Evolutionary conservation across 1,140 invertebrate species (phyloP), one percentile per base, ranked within the genome.

Genomic region (Tetramorium parvispinum): DNA sequence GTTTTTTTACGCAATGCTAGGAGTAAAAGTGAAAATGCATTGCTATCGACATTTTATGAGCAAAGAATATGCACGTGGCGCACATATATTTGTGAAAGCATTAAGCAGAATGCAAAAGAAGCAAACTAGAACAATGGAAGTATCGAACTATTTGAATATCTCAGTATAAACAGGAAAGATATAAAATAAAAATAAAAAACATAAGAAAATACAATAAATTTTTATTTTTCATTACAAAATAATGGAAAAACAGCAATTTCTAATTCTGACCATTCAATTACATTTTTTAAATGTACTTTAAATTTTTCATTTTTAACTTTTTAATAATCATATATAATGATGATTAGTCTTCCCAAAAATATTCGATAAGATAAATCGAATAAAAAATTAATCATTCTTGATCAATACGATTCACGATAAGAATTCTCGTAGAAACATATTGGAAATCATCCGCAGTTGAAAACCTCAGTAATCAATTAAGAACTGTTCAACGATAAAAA

Each of bases 21-120:
- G 16, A 85, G 59, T 61, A 88, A 85, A 40, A 82, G 76, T 77
- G 76, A 71, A 88, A 88, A 89, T 82, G 76, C 83, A 76, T 76
- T 51, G 43, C 83, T 68, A 75, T 82, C 37, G 70, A 65, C 49
- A 65, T 85, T 85, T 77, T 24, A 65, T 13, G 43, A 2, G 16
- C 21, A 10, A 78, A 46, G 21, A 77, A 46, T n/a, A 77, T 46
- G 53, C 40, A 24, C 6, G n/a, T 24, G 27, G 16, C 0, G 40
- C 16, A 61, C 27, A 16, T 59, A 18, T 6, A 61, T 51, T 77
- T 55, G 27, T 53, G 27, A 18, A 37, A 73, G 8, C 16, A 8
- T 61, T 75, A 46, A 57, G 37, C 16, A 43, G 13, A 59, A 43
- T 27, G 18, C 2, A 73, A 73, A 53, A 32, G 8, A 27, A 27